phyloP scores from a whole-genome alignment of 2,797 vertebrate species.

The Leuciscus waleckii region DNA sequence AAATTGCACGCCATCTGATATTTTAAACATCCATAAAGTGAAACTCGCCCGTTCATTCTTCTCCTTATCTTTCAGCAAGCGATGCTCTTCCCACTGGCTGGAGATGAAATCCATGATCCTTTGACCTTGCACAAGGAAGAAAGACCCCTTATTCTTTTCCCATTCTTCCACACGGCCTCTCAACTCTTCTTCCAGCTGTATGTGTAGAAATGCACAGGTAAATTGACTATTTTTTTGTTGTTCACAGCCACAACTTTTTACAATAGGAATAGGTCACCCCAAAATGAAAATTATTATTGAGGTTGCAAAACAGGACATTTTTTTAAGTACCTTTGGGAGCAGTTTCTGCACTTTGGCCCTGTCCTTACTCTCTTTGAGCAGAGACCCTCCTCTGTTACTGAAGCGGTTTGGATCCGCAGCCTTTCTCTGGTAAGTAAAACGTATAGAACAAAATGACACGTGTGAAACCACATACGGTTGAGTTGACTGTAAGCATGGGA shows the following conservation, averaged over 20 bases:
- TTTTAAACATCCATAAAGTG: background rate
- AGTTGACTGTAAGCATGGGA: background rate
- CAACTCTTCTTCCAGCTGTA: conserved; percentile 73
- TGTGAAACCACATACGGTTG: conserved; percentile 2
- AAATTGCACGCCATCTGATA: background rate
- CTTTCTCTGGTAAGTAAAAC: conserved; percentile 66
- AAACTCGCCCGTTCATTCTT: conserved; percentile 67
- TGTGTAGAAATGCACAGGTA: conserved; percentile 9
- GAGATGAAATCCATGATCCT: conserved; percentile 69
- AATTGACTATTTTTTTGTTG: background rate
- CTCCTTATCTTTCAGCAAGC: conserved; percentile 69
- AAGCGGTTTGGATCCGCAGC: conserved; percentile 74
- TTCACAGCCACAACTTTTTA: background rate
- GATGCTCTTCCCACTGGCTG: conserved; percentile 69
- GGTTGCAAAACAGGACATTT: background rate
- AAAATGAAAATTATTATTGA: background rate
- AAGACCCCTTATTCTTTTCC: conserved; percentile 62
- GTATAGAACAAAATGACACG: background rate
- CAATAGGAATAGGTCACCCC: background rate
- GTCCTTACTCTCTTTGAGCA: conserved; percentile 75
- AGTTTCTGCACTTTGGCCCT: conserved; percentile 72
- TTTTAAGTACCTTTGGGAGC: conserved; percentile 69
- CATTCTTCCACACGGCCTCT: conserved; percentile 65
- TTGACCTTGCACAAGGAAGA: conserved; percentile 68
- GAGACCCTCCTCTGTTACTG: conserved; percentile 73